Percentiles rank a stretch among this genome's conserved stretches.
These are phyloP conservation scores for Gerris lacustris DNA, from an alignment of 2,888 invertebrate genomes.

Conservation along the genomic window DNA sequence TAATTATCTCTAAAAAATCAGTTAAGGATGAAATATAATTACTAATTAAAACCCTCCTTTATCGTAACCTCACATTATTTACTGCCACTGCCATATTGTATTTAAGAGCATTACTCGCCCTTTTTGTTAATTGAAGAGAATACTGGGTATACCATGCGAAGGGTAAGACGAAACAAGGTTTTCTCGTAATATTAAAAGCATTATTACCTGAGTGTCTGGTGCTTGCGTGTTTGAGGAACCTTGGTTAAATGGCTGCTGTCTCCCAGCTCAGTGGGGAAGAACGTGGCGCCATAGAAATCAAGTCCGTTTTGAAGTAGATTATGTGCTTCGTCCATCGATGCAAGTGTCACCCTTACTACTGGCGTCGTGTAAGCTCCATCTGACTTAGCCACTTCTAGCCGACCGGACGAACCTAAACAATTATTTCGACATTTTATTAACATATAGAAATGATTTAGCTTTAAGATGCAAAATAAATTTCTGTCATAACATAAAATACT, in stretches of 20 bases:
- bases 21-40: too few relatives aligned
- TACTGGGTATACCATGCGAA: too few relatives aligned
- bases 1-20: too few relatives aligned
- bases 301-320: constrained; percentile 68
- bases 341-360: constrained; percentile 55
- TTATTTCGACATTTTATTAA: not conserved
- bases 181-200: not conserved
- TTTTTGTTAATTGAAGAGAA: too few relatives aligned
- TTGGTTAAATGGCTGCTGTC: constrained; percentile 17
- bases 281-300: constrained; percentile 78
- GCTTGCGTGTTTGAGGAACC: constrained; percentile 16
- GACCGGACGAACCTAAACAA: not conserved
- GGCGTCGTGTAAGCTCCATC: constrained; percentile 40
- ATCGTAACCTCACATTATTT: too few relatives aligned
- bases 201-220: not conserved
- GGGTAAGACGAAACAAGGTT: too few relatives aligned
- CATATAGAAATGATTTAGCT: not conserved
- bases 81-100: too few relatives aligned
- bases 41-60: too few relatives aligned
- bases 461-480: too few relatives aligned
- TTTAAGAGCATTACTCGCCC: too few relatives aligned
- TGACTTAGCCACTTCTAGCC: constrained; percentile 2
- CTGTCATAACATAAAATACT: too few relatives aligned
- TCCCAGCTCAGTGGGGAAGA: constrained; percentile 64
- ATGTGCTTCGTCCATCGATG: constrained; percentile 63